These are phyloP conservation scores for Rhadinocentrus ornatus DNA, from an alignment of 2,797 vertebrate genomes.

Conservation along the genomic window DNA sequence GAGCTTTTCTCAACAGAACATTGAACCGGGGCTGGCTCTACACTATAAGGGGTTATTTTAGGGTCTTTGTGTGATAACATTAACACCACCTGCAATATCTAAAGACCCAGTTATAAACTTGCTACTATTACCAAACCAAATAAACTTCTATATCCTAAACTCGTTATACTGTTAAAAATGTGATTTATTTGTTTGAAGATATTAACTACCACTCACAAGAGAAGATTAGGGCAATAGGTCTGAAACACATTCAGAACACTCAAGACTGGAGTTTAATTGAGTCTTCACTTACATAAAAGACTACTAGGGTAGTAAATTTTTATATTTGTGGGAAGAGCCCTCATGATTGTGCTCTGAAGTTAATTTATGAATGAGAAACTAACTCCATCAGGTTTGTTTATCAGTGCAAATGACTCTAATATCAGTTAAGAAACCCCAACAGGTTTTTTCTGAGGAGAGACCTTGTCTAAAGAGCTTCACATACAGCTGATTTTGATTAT, in stretches of 20 bases:
- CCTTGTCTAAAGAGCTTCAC: slow-evolving; percentile 26
- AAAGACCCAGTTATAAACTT: slow-evolving; percentile 10
- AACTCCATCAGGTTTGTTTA: background rate
- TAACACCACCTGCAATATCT: slow-evolving; percentile 15
- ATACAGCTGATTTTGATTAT: slow-evolving; percentile 62
- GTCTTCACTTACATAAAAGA: background rate
- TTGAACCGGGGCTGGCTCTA: background rate
- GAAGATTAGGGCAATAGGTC: background rate
- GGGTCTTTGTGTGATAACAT: slow-evolving; percentile 25
- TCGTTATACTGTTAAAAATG: background rate
- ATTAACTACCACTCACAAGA: background rate
- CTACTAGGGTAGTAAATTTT: too few species aligned
- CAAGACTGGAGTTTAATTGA: background rate
- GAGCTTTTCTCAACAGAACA: slow-evolving; percentile 19
- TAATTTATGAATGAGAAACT: background rate
- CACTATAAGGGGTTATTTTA: slow-evolving; percentile 12
- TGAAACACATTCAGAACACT: background rate
- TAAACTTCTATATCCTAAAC: background rate
- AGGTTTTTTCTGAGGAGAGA: slow-evolving; percentile 10
- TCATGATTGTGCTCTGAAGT: background rate
- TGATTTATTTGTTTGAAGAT: background rate
- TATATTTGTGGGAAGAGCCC: background rate
- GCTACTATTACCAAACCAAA: slow-evolving; percentile 1
- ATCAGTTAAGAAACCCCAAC: background rate
- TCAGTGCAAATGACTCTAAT: background rate